Evolutionary conservation across 2,888 invertebrate species (phyloP).

Genomic region (Augiades crinisus): DNA sequence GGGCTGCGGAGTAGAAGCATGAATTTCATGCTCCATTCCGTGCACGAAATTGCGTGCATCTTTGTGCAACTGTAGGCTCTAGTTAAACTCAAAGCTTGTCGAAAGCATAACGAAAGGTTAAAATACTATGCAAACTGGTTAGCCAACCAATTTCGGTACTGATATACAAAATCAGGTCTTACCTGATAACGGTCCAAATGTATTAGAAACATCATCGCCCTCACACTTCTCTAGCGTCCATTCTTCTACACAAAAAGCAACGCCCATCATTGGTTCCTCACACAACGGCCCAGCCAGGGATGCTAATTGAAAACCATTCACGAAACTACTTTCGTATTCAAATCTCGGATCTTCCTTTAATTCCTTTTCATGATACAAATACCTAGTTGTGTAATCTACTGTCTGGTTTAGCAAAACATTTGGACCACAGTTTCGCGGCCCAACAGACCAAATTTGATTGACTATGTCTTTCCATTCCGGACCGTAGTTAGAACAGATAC

Average conservation of each 20-base stretch:
- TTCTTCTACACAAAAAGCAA: constrained; percentile 93
- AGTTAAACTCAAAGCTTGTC: too few species aligned
- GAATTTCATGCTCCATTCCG: too few species aligned
- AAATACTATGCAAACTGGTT: too few species aligned
- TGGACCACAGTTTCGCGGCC: constrained; percentile 93
- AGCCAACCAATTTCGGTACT: too few species aligned
- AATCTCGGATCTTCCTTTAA: constrained; percentile 78
- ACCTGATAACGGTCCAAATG: constrained; percentile 82
- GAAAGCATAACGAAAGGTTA: too few species aligned
- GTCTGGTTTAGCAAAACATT: constrained; percentile 94
- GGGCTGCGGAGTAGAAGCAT: too few species aligned
- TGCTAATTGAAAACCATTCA: constrained; percentile 93
- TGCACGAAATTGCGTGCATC: too few species aligned
- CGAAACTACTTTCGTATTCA: constrained; percentile 88
- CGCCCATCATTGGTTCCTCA: constrained; percentile 98
- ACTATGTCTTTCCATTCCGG: constrained; percentile 77
- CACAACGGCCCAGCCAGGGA: constrained; percentile 96
- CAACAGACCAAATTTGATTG: constrained; percentile 94
- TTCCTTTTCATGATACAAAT: constrained; percentile 59
- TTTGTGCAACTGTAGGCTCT: too few species aligned
- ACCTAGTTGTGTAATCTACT: constrained; percentile 80
- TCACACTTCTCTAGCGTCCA: constrained; percentile 83
- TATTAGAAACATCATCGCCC: constrained; percentile 60
- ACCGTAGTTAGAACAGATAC: constrained; percentile 81
- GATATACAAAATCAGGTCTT: too few species aligned